A percentile compares a stretch with the other conserved stretches of the same genome.
Conservation (phyloP, 1,140 invertebrate genomes). For the Eueides isabella region DNA sequence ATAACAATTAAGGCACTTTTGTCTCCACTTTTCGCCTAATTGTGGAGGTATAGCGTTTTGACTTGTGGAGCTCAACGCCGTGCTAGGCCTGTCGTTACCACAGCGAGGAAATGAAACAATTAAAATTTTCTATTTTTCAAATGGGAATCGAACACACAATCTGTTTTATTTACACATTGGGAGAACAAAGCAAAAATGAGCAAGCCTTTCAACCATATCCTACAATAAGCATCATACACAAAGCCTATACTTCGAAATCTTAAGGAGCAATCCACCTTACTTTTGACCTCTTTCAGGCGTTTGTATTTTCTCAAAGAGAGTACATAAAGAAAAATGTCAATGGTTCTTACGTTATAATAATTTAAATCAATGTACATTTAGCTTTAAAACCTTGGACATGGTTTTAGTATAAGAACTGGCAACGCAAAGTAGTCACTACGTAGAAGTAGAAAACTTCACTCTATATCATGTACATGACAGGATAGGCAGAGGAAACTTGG, state of each 20-base stretch:
- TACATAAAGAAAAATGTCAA: background rate
- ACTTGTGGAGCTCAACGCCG: too few species aligned
- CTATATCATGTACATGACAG: too few species aligned
- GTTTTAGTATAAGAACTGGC: background rate
- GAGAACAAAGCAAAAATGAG: conserved; percentile 1
- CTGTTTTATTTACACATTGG: too few species aligned
- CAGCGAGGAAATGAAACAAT: too few species aligned
- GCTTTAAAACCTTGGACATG: background rate
- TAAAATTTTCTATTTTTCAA: too few species aligned
- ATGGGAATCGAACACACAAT: too few species aligned
- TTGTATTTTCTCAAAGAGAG: background rate
- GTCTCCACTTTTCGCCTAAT: too few species aligned
- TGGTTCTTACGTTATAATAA: background rate
- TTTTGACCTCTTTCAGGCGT: conserved; percentile 16
- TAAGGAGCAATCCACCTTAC: conserved; percentile 29
- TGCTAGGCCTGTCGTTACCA: too few species aligned
- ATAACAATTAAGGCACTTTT: too few species aligned
- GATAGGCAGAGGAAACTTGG: too few species aligned
- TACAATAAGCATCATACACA: conserved; percentile 31
- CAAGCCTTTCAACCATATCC: conserved; percentile 24
- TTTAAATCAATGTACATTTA: background rate
- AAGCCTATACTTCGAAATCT: conserved; percentile 28
- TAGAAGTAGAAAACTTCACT: too few species aligned
- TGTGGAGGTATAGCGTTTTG: too few species aligned
- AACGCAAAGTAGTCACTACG: background rate